Conservation (phyloP, 2,113 vertebrate genomes). For the Stictonetta naevosa region DNA sequence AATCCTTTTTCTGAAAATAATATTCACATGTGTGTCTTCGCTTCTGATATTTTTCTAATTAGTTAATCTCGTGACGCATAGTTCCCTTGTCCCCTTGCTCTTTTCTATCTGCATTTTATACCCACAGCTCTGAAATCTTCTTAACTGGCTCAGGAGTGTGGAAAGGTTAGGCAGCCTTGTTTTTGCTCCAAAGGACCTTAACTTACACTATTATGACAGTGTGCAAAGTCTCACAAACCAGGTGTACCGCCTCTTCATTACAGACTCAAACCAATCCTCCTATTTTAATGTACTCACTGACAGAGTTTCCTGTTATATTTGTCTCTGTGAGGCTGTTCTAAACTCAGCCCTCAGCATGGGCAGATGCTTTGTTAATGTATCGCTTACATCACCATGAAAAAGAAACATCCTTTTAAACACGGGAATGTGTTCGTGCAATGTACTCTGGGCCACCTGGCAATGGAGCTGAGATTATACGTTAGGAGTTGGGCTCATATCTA, state of each 20-base stretch:
- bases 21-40: conserved; percentile 49
- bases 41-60: conserved; percentile 69
- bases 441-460: neutral
- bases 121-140: neutral
- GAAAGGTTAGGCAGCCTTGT: neutral
- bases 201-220: neutral
- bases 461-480: fast-evolving
- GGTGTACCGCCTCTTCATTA: neutral
- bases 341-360: neutral
- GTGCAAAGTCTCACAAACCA: neutral
- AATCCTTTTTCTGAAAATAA: conserved; percentile 62
- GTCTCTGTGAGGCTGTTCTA: neutral
- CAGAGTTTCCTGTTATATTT: neutral
- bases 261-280: neutral
- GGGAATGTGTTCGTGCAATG: neutral
- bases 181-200: neutral
- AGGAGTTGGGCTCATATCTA: neutral
- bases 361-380: neutral
- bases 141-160: neutral
- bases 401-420: neutral
- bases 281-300: neutral
- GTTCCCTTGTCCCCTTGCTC: conserved; percentile 15
- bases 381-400: neutral
- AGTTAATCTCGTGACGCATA: conserved; percentile 42
- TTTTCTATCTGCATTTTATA: neutral